Conservation (phyloP, 2,113 vertebrate species). For the Tyto alba region DNA sequence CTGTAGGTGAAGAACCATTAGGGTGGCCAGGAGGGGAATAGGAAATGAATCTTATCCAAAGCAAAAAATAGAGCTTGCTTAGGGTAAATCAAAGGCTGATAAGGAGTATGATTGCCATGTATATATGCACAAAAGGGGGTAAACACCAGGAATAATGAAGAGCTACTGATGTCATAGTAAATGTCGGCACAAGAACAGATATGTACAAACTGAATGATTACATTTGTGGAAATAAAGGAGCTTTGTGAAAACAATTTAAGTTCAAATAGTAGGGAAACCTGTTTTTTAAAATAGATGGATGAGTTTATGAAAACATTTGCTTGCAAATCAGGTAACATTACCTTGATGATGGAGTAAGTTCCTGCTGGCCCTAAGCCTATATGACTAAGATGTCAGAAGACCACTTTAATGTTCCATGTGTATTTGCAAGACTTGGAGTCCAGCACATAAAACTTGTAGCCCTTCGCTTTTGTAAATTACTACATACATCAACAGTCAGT, state of each 20-base stretch:
- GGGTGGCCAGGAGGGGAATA: background rate
- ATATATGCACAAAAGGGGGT: background rate
- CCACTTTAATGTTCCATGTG: background rate
- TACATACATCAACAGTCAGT: background rate
- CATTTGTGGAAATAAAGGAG: background rate
- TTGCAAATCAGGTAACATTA: background rate
- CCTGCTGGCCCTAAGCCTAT: background rate
- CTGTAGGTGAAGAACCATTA: background rate
- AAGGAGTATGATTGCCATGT: background rate
- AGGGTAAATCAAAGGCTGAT: background rate
- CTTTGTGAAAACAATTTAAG: background rate
- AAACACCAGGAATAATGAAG: background rate
- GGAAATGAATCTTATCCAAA: background rate
- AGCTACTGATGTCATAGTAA: background rate
- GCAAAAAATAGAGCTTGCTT: background rate
- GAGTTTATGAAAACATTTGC: background rate
- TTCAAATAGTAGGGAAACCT: background rate
- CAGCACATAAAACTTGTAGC: background rate
- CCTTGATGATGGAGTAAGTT: background rate
- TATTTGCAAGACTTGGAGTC: background rate
- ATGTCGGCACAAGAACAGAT: background rate
- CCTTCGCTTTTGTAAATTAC: background rate
- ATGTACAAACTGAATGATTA: background rate
- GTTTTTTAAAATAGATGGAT: background rate
- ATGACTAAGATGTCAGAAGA: background rate